phyloP scores from a whole-genome alignment of 2,888 invertebrate species.

The Scrobipalpa costella region DNA sequence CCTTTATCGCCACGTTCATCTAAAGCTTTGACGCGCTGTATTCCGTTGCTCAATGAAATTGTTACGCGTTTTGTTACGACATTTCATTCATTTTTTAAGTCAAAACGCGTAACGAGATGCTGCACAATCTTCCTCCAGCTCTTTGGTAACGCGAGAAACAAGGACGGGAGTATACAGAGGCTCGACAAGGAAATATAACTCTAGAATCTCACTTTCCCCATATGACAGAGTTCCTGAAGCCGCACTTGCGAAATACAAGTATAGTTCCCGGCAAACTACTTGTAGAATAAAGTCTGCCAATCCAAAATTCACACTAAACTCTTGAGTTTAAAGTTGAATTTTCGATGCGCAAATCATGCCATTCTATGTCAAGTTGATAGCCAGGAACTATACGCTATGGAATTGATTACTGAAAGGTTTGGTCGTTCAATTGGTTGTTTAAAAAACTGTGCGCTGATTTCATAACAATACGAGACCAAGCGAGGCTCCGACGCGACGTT shows the following conservation, averaged over 20 bases:
- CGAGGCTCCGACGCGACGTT: conserved; percentile 38
- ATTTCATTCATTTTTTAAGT: conserved; percentile 12
- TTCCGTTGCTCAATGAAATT: conserved; percentile 18
- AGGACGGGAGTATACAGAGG: conserved; percentile 42
- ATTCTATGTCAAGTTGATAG: no score
- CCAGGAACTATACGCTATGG: no score
- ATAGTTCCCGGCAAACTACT: no score
- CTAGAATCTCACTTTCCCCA: conserved; percentile 59
- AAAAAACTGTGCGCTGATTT: conserved; percentile 32
- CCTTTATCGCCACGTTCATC: no score
- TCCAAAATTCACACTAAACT: no score
- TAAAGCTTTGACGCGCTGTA: no score
- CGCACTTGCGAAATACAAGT: conserved; percentile 43
- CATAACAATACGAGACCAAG: conserved; percentile 40
- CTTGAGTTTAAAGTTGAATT: no score
- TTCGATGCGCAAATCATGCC: no score
- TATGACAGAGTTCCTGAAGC: conserved; percentile 43
- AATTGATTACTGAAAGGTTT: conserved; percentile 37
- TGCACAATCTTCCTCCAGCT: conserved; percentile 23
- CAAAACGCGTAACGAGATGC: conserved; percentile 21
- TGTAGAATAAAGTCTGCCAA: no score
- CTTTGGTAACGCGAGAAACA: conserved; percentile 33
- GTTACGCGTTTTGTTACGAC: conserved; percentile 18
- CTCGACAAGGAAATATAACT: conserved; percentile 53
- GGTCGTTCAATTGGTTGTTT: conserved; percentile 40